phyloP scores from a whole-genome alignment of 2,888 invertebrate genomes.

The Griposia aprilina region DNA sequence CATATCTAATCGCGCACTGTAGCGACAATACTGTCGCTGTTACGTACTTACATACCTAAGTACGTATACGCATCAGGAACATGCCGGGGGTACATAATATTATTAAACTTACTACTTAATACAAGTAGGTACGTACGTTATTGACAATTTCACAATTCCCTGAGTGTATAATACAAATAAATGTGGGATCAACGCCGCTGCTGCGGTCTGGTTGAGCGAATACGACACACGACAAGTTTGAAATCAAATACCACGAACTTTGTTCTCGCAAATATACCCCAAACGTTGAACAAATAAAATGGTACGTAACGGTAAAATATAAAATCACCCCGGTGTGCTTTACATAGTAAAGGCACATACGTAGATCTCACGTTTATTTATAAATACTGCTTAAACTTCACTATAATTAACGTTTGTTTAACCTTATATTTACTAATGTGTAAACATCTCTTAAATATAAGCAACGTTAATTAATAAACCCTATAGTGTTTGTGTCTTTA shows the following conservation, averaged over 20 bases:
- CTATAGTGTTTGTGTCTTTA: background rate
- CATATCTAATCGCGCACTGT: background rate
- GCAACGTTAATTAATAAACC: background rate
- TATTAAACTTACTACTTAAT: background rate
- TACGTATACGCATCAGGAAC: background rate
- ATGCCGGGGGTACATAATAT: background rate
- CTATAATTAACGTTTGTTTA: background rate
- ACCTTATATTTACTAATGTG: background rate
- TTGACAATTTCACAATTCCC: slow-evolving; percentile 7
- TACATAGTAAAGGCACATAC: background rate
- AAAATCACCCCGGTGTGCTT: slow-evolving; percentile 17
- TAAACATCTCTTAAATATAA: background rate
- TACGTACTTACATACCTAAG: too few relatives aligned
- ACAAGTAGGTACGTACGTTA: background rate
- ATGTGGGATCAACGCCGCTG: slow-evolving; percentile 11
- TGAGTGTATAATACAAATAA: slow-evolving; percentile 30
- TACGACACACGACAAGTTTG: slow-evolving; percentile 38
- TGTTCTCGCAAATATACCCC: slow-evolving; percentile 29
- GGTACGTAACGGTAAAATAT: slow-evolving; percentile 9
- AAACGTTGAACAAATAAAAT: slow-evolving; percentile 27
- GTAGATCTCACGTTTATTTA: background rate
- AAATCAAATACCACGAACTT: slow-evolving; percentile 44
- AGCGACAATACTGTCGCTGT: too few relatives aligned
- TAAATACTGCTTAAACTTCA: background rate
- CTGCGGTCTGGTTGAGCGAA: slow-evolving; percentile 27